Conservation (phyloP, 2,113 vertebrate genomes). For the Tiliqua scincoides region DNA sequence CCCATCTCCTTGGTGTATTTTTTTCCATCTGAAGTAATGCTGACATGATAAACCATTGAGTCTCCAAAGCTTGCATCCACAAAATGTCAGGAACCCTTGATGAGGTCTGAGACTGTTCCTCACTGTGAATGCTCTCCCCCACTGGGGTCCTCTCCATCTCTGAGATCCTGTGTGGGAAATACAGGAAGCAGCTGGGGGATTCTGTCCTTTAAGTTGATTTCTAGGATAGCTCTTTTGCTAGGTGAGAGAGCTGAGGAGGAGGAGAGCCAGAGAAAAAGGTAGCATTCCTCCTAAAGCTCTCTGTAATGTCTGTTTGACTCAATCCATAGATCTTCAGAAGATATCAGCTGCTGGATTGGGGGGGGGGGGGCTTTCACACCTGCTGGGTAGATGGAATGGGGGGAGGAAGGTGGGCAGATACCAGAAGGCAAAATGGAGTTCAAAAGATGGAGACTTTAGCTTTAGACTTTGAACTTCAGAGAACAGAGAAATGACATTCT, state of each 20-base stretch:
- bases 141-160: not conserved
- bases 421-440: not conserved
- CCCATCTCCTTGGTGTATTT: not conserved
- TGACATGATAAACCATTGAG: not conserved
- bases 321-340: not conserved
- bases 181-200: not conserved
- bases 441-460: not conserved
- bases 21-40: not conserved
- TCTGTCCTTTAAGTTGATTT: not conserved
- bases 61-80: not conserved
- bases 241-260: not conserved
- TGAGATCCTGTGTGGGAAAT: not conserved
- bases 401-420: not conserved
- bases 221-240: not conserved
- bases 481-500: not conserved
- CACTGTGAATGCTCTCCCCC: not conserved
- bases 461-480: not conserved
- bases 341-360: not conserved
- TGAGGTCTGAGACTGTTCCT: not conserved
- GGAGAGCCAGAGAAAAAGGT: not conserved
- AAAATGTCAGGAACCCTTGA: not conserved
- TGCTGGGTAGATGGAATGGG: not conserved
- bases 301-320: not conserved
- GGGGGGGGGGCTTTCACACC: not conserved
- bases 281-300: not conserved